Evolutionary conservation across 1,140 invertebrate species (phyloP), one percentile per base, ranked within the genome.

Genomic region (Drosophila hydei): DNA sequence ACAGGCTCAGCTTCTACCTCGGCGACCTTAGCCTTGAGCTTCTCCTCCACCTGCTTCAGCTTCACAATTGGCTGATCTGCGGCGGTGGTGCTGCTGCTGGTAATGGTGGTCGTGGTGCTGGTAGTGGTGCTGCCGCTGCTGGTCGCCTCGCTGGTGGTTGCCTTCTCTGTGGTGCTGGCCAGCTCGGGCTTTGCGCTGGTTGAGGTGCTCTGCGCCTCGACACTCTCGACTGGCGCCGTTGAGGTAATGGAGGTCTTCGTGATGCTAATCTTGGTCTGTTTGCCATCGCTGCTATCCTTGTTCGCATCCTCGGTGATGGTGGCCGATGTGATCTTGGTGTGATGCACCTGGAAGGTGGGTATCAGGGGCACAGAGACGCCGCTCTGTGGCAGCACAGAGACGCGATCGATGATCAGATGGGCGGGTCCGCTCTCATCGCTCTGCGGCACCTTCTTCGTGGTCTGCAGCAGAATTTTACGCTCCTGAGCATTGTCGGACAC

Each of bases 21-120:
- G 23, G 90, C 90, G 12, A 91, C 81, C 72, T 91, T 91, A 43
- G 87, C 90, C 79, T 91, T 91, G 1, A 91, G 79, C 55, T 91
- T 89, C 58, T 91, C 75, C 56, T 91, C 90, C 19, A 63, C 84
- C 54, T 91, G 70, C 59, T 91, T 89, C 1, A 89, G 73, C 72
- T 84, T 79, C 14, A 69, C 43, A 21, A 75, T 76, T 18, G 88
- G 78, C 21, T 55, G 36, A 50, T 90, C 84, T 0, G 87, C 71
- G 40, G 77, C 70, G 12, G 65, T 59, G 42, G 51, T 68, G 11
- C 16, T 38, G 33, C 30, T 71, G 48, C 9, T 48, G 19, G 21
- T 36, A 36, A 14, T 58, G n/a, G 25, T 12, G 21, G 54, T 38
- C 42, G 38, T 40, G 9, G n/a, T 18, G 7, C 4, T 50, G 30